phyloP scores from a whole-genome alignment of 1,140 invertebrate species.

The Ceratina calcarata region DNA sequence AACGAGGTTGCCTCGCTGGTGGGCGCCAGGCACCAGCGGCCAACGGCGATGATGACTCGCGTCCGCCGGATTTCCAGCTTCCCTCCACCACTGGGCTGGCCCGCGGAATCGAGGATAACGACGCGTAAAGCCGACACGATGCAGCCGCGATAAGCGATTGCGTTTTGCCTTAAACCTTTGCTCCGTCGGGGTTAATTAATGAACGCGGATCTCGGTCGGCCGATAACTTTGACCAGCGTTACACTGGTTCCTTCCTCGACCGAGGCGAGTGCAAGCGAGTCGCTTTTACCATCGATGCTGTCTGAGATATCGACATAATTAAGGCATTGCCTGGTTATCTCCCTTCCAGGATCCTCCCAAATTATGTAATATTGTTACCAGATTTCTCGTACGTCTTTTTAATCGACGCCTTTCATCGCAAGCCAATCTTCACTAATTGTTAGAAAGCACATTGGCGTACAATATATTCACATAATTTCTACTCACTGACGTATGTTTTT shows the following conservation, averaged over 20 bases:
- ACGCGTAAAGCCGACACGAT: neutral
- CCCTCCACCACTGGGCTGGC: neutral
- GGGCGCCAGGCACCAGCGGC: slow-evolving; percentile 48
- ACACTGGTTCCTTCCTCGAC: too few species aligned
- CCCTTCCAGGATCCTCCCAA: neutral
- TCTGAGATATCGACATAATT: slow-evolving; percentile 20
- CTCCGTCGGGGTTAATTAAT: slow-evolving; percentile 23
- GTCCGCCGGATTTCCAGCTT: slow-evolving; percentile 8
- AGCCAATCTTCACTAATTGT: too few species aligned
- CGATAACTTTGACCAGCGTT: neutral
- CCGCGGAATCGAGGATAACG: neutral
- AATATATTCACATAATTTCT: too few species aligned
- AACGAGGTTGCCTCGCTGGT: slow-evolving; percentile 58
- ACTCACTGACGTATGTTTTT: too few species aligned
- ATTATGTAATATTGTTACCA: neutral
- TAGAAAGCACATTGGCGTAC: too few species aligned
- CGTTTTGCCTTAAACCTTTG: slow-evolving; percentile 8
- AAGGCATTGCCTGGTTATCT: slow-evolving; percentile 13
- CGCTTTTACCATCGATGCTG: slow-evolving; percentile 7
- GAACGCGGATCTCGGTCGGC: neutral
- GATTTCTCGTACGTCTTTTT: neutral
- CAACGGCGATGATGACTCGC: slow-evolving; percentile 58
- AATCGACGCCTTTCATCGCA: neutral
- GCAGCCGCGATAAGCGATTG: slow-evolving; percentile 8
- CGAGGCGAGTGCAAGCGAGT: too few species aligned